Percentiles rank a stretch among this genome's conserved stretches.
phyloP scores from a whole-genome alignment of 2,888 invertebrate genomes.

The Microchrysa polita region DNA sequence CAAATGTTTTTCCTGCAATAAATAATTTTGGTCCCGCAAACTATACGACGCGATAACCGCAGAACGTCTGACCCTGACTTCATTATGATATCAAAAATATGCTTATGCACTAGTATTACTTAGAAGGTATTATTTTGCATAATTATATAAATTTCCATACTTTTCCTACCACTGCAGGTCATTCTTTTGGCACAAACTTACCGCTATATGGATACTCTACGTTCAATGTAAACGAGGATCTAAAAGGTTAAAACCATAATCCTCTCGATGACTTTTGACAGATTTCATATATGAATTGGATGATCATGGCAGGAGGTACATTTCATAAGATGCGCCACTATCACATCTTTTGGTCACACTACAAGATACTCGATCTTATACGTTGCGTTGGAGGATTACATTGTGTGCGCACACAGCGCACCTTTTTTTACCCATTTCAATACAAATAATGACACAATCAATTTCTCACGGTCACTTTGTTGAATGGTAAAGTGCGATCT shows the following conservation, averaged over 20 bases:
- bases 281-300: slow-evolving; percentile 48
- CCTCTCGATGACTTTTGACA: slow-evolving; percentile 50
- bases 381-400: slow-evolving; percentile 16
- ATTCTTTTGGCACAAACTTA: not conserved
- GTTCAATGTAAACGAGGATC: slow-evolving; percentile 22
- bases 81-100: too few relatives aligned
- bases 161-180: too few relatives aligned
- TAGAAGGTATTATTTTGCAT: too few relatives aligned
- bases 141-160: too few relatives aligned
- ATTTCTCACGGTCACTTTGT: slow-evolving; percentile 44
- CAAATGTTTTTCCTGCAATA: too few relatives aligned
- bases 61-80: too few relatives aligned
- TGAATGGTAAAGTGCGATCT: slow-evolving; percentile 45
- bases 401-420: not conserved
- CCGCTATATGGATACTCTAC: not conserved
- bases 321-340: slow-evolving; percentile 37
- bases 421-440: slow-evolving; percentile 28
- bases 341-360: slow-evolving; percentile 21
- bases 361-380: not conserved
- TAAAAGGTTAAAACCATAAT: slow-evolving; percentile 46
- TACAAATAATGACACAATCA: slow-evolving; percentile 39
- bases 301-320: slow-evolving; percentile 48
- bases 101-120: too few relatives aligned
- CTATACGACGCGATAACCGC: too few relatives aligned
- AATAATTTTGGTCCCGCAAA: too few relatives aligned